Base-by-base conservation (phyloP, 53 echinoderm and acorn worm species). In the Pentamera pediparva region DNA sequence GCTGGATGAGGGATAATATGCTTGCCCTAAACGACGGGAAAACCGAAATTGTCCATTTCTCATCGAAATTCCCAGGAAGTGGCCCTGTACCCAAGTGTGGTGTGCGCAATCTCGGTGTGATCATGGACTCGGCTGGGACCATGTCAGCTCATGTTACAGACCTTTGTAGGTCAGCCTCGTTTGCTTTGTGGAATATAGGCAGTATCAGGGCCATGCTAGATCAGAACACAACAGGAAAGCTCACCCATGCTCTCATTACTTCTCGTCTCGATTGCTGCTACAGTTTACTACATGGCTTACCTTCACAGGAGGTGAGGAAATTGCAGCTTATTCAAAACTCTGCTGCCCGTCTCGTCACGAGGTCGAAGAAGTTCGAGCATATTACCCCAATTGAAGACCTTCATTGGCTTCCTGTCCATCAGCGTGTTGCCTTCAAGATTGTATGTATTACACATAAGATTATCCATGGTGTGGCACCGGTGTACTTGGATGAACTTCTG, bases 101-200 rank as follows among this genome's bases (percentile, higher is more conserved):
- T 25, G 59, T 59, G 27, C 27, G 31, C 5, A 59, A 1, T 10
- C 28, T 27, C 9, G 0, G 32, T 7, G 59, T 59, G 22, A 59
- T 59, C 59, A 59, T 59, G 59, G 59, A 59, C 59, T 59, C 59
- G 33, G 7, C 59, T 59, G 59, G 59, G 59, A 52, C 52, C 9
- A 2, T 52, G 52, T 52, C 52, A 0, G 52, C 9, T 52, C 15
- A 52, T 52, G 19, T 52, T 52, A 12, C 19, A 11, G 25, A 52
- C 10, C 6, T 34, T 30, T 60, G 60, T 60, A 60, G 8, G 18
- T 60, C 60, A 15, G 31, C 60, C n/a, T 60, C 34, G 32, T 60
- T 32, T 60, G 7, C 60, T 60, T 59, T 59, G 60, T 59, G 60
- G 60, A 59, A 59, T 18, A 31, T 59, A 59, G 60, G 60, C 8